Conservation (phyloP, 2,113 vertebrate genomes). For the Oncorhynchus mykiss region DNA sequence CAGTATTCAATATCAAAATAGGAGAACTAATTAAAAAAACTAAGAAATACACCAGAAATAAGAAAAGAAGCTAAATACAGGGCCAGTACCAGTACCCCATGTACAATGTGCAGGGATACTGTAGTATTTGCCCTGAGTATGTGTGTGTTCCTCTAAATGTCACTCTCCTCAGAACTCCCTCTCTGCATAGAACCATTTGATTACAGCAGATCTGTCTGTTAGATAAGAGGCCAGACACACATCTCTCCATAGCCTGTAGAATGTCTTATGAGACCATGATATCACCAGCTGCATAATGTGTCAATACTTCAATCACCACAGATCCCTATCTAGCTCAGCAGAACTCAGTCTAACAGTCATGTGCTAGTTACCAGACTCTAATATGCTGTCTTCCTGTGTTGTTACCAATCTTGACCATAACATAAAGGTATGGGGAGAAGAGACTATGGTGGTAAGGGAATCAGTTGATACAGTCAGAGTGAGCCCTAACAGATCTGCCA, state of each 20-base stretch:
- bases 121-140: not conserved
- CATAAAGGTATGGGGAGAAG: slow-evolving; percentile 31
- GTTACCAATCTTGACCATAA: slow-evolving; percentile 32
- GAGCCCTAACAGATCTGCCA: slow-evolving; percentile 22
- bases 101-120: too few relatives aligned
- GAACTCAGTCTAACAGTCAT: slow-evolving; percentile 20
- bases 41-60: too few relatives aligned
- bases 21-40: too few relatives aligned
- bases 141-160: slow-evolving; percentile 11
- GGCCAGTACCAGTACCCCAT: too few relatives aligned
- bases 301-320: slow-evolving; percentile 25
- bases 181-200: slow-evolving; percentile 30
- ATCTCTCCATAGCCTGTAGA: not conserved
- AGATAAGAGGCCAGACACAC: slow-evolving; percentile 16
- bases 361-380: slow-evolving; percentile 28
- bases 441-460: slow-evolving; percentile 16
- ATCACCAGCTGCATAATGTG: not conserved
- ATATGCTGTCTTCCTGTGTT: slow-evolving; percentile 15
- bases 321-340: slow-evolving; percentile 27
- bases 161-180: slow-evolving; percentile 12
- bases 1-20: too few relatives aligned
- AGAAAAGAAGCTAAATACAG: too few relatives aligned
- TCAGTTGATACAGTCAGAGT: slow-evolving; percentile 21
- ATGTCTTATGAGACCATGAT: not conserved
- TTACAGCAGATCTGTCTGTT: slow-evolving; percentile 21